Conservation (phyloP, 2,113 vertebrate genomes). For the Pelusios castaneus region DNA sequence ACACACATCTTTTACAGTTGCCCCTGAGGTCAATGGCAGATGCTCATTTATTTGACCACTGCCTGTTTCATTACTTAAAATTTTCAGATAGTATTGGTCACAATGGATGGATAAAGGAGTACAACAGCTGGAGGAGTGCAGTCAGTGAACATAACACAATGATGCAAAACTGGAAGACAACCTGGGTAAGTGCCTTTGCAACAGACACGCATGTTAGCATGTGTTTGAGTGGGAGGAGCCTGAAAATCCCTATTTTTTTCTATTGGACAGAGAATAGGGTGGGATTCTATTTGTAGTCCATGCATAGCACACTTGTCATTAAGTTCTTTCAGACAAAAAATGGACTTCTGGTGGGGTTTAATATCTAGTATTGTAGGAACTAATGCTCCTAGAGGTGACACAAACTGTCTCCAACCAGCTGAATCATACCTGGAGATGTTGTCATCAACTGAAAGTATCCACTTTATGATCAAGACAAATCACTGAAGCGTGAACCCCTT, state of each 20-base stretch:
- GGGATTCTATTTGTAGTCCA: background rate
- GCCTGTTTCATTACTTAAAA: conserved; percentile 1
- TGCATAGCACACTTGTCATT: background rate
- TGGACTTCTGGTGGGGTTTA: background rate
- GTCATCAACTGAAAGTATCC: background rate
- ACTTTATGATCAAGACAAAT: rapidly evolving
- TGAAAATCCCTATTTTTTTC: background rate
- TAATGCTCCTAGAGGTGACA: background rate
- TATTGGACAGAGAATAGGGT: background rate
- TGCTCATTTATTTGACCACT: background rate
- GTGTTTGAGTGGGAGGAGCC: background rate
- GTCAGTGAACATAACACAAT: conserved; percentile 84
- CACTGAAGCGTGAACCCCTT: background rate
- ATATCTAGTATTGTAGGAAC: background rate
- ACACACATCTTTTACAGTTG: background rate
- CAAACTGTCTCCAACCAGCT: background rate
- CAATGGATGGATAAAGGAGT: conserved; percentile 79
- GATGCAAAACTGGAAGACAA: conserved; percentile 88
- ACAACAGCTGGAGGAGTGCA: conserved; percentile 84
- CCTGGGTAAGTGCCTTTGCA: conserved; percentile 81
- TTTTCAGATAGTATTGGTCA: conserved; percentile 78
- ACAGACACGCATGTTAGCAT: rapidly evolving
- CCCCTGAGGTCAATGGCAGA: background rate
- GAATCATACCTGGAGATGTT: background rate
- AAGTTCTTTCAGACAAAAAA: background rate